phyloP scores from a whole-genome alignment of 2,888 invertebrate species.

The Leucania comma region DNA sequence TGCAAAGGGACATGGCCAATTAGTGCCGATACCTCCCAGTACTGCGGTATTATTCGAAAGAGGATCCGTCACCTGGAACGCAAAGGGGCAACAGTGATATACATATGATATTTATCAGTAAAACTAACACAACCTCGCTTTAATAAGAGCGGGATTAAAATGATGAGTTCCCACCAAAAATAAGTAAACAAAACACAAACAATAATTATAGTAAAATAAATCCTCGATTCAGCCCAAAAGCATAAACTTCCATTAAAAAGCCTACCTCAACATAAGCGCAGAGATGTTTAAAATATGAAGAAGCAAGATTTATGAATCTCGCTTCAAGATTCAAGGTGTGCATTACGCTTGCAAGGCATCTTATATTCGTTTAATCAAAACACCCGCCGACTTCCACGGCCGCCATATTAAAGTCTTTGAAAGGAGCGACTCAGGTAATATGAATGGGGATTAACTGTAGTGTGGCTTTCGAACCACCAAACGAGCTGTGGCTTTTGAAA shows the following conservation, averaged over 20 bases:
- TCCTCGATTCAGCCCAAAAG: background rate
- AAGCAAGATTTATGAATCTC: conserved; percentile 36
- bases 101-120: too few species aligned
- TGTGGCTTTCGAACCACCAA: conserved; percentile 47
- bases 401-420: conserved; percentile 58
- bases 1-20: too few species aligned
- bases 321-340: conserved; percentile 35
- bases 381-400: conserved; percentile 43
- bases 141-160: too few species aligned
- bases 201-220: background rate
- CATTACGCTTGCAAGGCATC: conserved; percentile 51
- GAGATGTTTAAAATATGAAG: conserved; percentile 23
- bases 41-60: too few species aligned
- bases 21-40: too few species aligned
- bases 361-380: conserved; percentile 63
- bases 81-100: too few species aligned
- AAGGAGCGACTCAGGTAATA: conserved; percentile 53
- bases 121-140: too few species aligned
- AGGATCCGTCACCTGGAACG: too few species aligned
- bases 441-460: conserved; percentile 60
- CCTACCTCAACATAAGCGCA: background rate
- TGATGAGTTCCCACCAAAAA: too few species aligned
- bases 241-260: background rate
- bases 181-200: background rate
- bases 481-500: conserved; percentile 50